Percentiles rank a stretch among this genome's conserved stretches.
These are phyloP conservation scores for Coptotermes formosanus DNA, from an alignment of 1,140 invertebrate genomes.

Conservation along the genomic window DNA sequence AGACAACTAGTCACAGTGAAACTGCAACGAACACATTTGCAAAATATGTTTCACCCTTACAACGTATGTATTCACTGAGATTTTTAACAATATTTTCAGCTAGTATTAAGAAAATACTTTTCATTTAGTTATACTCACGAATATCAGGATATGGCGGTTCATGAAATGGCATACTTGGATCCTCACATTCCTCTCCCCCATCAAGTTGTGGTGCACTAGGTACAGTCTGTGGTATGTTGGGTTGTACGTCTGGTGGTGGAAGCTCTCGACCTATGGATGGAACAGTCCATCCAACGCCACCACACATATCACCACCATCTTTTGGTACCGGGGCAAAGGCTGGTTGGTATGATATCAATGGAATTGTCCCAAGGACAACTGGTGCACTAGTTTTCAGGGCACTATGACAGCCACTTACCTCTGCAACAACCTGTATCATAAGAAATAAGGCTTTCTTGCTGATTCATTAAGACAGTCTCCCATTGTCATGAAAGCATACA, in stretches of 20 bases:
- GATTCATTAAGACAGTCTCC: no score
- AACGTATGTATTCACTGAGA: no score
- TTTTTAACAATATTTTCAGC: no score
- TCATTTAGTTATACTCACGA: neutral
- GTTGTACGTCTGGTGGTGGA: neutral
- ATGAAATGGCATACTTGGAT: neutral
- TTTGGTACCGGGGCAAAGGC: neutral
- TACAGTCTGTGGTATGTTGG: neutral
- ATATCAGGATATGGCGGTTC: neutral
- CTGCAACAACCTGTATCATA: neutral
- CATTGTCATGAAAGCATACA: no score
- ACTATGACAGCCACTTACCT: conserved; percentile 21
- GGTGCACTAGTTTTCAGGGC: conserved; percentile 26
- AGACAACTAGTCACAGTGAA: no score
- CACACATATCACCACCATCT: neutral
- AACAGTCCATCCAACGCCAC: neutral
- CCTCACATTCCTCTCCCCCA: neutral
- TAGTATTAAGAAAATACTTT: no score
- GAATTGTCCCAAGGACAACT: conserved; percentile 28
- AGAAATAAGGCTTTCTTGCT: neutral
- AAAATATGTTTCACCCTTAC: no score
- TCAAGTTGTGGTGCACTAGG: neutral
- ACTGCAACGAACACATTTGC: no score
- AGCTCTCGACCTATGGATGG: neutral
- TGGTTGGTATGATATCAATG: conserved; percentile 19